phyloP scores from a whole-genome alignment of 2,113 vertebrate species.

The Lepus europaeus region DNA sequence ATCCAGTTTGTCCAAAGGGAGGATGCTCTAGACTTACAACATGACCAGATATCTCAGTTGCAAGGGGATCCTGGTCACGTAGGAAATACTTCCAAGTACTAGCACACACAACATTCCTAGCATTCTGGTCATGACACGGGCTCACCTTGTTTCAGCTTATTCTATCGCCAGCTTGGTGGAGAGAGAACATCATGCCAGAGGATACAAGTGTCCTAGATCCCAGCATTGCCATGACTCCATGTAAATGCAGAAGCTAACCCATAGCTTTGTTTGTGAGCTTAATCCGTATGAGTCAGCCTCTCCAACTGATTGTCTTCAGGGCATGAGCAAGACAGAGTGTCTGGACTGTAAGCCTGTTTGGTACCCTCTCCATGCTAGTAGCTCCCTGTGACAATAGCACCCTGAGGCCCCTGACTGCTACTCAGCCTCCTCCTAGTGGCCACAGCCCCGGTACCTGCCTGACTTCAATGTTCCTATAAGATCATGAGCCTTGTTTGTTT shows the following conservation, averaged over 20 bases:
- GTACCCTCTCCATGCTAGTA: background rate
- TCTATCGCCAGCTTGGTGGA: background rate
- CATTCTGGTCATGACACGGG: background rate
- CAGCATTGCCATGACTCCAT: background rate
- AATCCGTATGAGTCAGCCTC: background rate
- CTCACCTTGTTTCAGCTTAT: background rate
- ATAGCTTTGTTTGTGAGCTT: background rate
- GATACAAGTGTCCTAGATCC: background rate
- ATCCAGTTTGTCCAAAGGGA: background rate
- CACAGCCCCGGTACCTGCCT: background rate
- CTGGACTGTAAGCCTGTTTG: background rate
- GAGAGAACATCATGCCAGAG: background rate
- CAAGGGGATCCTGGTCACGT: background rate
- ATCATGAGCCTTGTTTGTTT: background rate
- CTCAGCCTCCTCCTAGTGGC: background rate
- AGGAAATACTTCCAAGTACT: background rate
- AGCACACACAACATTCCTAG: background rate
- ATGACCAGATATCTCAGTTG: background rate
- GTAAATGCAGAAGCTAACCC: background rate
- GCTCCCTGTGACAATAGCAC: background rate
- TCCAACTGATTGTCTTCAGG: background rate
- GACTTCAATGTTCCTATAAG: background rate
- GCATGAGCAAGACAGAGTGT: background rate
- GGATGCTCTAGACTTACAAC: background rate
- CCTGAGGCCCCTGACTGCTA: background rate